Evolutionary conservation across 2,888 invertebrate species (phyloP).

Genomic region (Torymus auratus): DNA sequence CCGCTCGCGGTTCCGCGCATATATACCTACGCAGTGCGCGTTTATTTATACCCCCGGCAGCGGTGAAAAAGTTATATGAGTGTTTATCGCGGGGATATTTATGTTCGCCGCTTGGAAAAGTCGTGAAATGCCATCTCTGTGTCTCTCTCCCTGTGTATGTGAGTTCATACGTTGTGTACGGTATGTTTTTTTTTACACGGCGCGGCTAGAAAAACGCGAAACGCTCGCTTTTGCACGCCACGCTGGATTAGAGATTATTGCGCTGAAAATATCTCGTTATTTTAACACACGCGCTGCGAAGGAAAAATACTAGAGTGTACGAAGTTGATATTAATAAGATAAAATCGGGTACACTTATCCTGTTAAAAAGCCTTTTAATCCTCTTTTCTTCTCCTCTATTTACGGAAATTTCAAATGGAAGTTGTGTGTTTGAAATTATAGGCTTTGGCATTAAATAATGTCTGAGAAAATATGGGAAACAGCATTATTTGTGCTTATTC

Average conservation of each 20-base stretch:
- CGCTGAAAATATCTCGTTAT: constrained; percentile 1
- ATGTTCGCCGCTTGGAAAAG: constrained; percentile 48
- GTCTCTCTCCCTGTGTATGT: not conserved
- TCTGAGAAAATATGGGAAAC: too few relatives aligned
- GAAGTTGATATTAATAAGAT: not conserved
- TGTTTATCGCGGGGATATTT: constrained; percentile 56
- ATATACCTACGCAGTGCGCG: not conserved
- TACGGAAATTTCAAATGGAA: too few relatives aligned
- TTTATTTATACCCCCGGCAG: constrained; percentile 21
- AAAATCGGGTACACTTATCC: too few relatives aligned
- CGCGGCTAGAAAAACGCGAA: not conserved
- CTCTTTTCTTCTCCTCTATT: too few relatives aligned
- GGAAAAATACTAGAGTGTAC: not conserved
- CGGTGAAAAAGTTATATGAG: constrained; percentile 54
- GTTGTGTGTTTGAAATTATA: too few relatives aligned
- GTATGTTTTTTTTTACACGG: not conserved
- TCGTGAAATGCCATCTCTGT: constrained; percentile 33
- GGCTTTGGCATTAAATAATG: too few relatives aligned
- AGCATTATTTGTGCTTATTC: too few relatives aligned
- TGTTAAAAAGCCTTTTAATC: too few relatives aligned
- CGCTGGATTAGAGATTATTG: constrained; percentile 33
- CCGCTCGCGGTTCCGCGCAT: not conserved
- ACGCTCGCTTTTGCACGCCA: not conserved
- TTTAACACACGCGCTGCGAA: not conserved
- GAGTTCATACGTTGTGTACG: constrained; percentile 16